phyloP scores from a whole-genome alignment of 2,113 vertebrate genomes.

The Spizaetus ornatus region DNA sequence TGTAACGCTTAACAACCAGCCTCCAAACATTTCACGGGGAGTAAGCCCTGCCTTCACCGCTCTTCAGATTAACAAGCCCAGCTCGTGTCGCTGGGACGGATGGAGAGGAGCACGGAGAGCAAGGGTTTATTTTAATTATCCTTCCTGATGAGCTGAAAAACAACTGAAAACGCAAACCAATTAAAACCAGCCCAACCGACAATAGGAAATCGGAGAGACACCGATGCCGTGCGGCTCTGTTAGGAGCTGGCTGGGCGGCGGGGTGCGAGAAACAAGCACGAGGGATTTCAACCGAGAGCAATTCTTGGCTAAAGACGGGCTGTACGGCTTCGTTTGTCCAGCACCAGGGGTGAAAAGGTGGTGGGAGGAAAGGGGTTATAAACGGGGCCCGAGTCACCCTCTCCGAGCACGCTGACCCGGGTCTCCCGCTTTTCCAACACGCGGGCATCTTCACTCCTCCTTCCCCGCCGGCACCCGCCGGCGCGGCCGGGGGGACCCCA shows the following conservation, averaged over 20 bases:
- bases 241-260: not conserved
- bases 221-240: not conserved
- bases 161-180: constrained; percentile 16
- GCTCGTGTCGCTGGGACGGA: not conserved
- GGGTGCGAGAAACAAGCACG: not conserved
- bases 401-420: rapidly evolving
- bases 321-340: not conserved
- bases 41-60: not conserved
- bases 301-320: not conserved
- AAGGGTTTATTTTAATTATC: constrained; percentile 13
- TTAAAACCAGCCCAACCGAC: not conserved
- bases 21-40: not conserved
- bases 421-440: not conserved
- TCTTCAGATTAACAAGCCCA: not conserved
- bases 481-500: not conserved
- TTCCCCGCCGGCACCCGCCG: not conserved
- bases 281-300: not conserved
- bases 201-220: not conserved
- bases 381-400: not conserved
- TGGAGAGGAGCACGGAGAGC: not conserved
- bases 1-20: not conserved
- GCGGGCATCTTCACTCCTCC: not conserved
- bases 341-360: not conserved
- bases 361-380: not conserved
- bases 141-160: constrained; percentile 37